Conservation (phyloP, 2,888 invertebrate genomes). For the Athripsodes cinereus region DNA sequence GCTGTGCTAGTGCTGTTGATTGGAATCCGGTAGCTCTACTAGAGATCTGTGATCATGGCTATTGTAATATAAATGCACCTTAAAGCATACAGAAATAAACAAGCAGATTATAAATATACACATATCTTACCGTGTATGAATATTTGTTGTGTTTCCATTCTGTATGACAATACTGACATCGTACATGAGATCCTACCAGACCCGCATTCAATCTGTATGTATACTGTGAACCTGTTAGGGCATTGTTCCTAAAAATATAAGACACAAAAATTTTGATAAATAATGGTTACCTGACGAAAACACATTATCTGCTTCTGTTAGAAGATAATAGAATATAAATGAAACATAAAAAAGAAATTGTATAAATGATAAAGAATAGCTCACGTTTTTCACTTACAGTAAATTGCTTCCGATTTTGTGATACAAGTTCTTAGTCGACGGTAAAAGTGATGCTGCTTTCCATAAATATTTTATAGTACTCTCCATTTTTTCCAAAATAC, state of each 20-base stretch:
- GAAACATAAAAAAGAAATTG: neutral
- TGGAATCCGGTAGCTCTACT: no score
- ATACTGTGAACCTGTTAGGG: constrained; percentile 4
- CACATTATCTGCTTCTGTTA: no score
- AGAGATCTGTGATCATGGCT: no score
- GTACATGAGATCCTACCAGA: neutral
- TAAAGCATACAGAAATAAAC: no score
- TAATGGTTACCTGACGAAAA: no score
- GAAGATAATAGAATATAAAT: no score
- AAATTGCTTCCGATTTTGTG: constrained; percentile 10
- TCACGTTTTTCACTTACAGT: constrained; percentile 9
- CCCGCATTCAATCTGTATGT: constrained; percentile 8
- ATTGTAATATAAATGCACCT: no score
- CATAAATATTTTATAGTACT: constrained; percentile 10
- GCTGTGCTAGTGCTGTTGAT: no score
- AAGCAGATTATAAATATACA: neutral
- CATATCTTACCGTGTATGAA: neutral
- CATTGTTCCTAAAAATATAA: constrained; percentile 11
- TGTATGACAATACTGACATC: constrained; percentile 5
- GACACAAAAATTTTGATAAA: no score
- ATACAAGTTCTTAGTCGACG: constrained; percentile 1
- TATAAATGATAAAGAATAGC: neutral
- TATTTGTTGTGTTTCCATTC: constrained; percentile 12
- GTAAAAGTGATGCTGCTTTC: constrained; percentile 5
- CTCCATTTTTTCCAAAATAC: neutral